Evolutionary conservation across 37 sponge, comb jelly and placozoan species (phyloP).

Genomic region (Lycopodina hypogea): DNA sequence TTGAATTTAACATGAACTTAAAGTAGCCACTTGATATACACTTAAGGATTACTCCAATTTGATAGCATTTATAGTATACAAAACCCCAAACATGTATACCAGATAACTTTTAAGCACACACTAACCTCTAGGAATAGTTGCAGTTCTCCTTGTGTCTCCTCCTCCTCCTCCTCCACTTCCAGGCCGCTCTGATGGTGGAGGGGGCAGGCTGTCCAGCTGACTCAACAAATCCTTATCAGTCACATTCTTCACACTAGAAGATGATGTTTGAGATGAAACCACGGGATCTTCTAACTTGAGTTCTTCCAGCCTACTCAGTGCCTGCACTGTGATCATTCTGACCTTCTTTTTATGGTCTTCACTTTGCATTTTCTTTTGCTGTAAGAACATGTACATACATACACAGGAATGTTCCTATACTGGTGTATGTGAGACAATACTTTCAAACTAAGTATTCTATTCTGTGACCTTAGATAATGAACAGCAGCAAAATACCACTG

Average conservation of each 20-base stretch:
- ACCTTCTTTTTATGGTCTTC: constrained; percentile 28
- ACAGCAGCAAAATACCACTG: no score
- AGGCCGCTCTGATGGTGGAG: constrained; percentile 16
- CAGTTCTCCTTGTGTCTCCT: constrained; percentile 1
- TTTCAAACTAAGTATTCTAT: no score
- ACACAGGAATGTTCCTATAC: no score
- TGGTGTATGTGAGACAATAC: no score
- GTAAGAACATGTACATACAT: no score
- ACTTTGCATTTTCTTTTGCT: constrained; percentile 45
- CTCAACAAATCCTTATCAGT: background rate
- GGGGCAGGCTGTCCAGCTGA: constrained; percentile 20
- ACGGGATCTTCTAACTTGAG: background rate
- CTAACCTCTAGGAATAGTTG: constrained; percentile 12
- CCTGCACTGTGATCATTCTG: constrained; percentile 19
- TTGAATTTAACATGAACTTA: no score
- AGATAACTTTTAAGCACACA: no score
- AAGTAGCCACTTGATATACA: no score
- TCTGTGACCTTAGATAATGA: no score
- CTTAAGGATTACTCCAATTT: no score
- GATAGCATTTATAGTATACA: no score
- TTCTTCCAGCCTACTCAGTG: constrained; percentile 14
- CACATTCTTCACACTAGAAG: background rate
- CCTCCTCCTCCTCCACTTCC: background rate
- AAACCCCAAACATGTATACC: no score
- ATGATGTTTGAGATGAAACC: background rate